Percentiles rank a stretch among this genome's conserved stretches.
phyloP scores from a whole-genome alignment of 2,113 vertebrate genomes.

The Aleadryas rufinucha region DNA sequence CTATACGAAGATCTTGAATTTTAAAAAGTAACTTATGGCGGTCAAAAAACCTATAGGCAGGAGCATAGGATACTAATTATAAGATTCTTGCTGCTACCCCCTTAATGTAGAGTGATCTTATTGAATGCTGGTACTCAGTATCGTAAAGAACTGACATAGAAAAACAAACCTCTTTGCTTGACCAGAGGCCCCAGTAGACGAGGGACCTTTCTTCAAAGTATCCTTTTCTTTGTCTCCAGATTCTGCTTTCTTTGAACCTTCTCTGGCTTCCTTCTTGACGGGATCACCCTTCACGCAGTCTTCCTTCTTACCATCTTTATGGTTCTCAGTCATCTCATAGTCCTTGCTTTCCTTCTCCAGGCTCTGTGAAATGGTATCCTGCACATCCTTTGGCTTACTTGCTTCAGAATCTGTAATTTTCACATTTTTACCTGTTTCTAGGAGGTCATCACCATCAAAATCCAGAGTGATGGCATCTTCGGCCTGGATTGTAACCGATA shows the following conservation, averaged over 20 bases:
- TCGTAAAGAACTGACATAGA: slow-evolving; percentile 99
- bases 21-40: slow-evolving; percentile 85
- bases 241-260: slow-evolving; percentile 95
- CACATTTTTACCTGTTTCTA: slow-evolving; percentile 99
- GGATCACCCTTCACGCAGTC: slow-evolving; percentile 88
- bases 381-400: slow-evolving; percentile 91
- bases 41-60: slow-evolving; percentile 85
- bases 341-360: slow-evolving; percentile 89
- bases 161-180: slow-evolving; percentile 99
- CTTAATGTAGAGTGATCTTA: slow-evolving; percentile 96
- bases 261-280: slow-evolving; percentile 94
- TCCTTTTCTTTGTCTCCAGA: slow-evolving; percentile 99
- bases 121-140: slow-evolving; percentile 97
- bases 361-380: slow-evolving; percentile 86
- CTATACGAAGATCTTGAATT: slow-evolving; percentile 81
- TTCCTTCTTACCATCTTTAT: slow-evolving; percentile 97
- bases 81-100: slow-evolving; percentile 98
- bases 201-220: slow-evolving; percentile 99
- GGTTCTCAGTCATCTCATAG: slow-evolving; percentile 86
- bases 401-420: slow-evolving; percentile 99
- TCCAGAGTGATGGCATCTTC: slow-evolving; percentile 99
- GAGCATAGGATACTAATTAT: slow-evolving; percentile 91
- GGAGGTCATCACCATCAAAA: slow-evolving; percentile 99
- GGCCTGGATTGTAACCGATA: slow-evolving; percentile 98
- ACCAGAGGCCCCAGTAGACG: slow-evolving; percentile 96